Conservation (phyloP, 2,113 vertebrate species). For the Austrofundulus limnaeus region DNA sequence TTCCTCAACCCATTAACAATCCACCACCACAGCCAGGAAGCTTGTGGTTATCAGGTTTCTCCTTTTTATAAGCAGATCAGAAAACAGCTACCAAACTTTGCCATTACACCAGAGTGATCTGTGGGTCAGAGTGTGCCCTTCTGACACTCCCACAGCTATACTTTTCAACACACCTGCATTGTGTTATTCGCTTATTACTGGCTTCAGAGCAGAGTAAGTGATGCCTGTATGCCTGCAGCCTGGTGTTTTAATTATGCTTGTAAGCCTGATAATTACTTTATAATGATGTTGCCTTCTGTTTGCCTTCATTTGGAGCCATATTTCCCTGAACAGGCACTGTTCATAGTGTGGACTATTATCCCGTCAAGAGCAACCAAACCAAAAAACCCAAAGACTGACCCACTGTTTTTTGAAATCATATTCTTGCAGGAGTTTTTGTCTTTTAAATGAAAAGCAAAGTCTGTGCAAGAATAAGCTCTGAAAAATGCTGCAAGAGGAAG, state of each 20-base stretch:
- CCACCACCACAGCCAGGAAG: slow-evolving; percentile 48
- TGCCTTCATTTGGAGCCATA: slow-evolving; percentile 7
- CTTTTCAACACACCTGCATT: background rate
- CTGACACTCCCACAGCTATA: background rate
- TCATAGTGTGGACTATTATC: slow-evolving; percentile 20
- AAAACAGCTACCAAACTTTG: slow-evolving; percentile 49
- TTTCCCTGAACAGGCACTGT: slow-evolving; percentile 26
- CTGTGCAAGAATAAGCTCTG: background rate
- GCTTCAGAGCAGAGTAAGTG: slow-evolving; percentile 14
- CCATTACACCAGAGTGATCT: slow-evolving; percentile 29
- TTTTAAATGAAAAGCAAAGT: background rate
- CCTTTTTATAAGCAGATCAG: slow-evolving; percentile 39
- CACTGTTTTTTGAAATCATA: background rate
- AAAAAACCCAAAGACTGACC: slow-evolving; percentile 10
- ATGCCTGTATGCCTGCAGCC: slow-evolving; percentile 26
- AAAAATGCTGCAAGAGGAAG: background rate
- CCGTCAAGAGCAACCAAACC: background rate
- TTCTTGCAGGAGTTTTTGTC: background rate
- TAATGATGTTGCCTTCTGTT: slow-evolving; percentile 41
- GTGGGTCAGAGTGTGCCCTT: slow-evolving; percentile 12
- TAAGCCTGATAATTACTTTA: slow-evolving; percentile 44
- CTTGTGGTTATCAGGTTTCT: slow-evolving; percentile 58
- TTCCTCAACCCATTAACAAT: slow-evolving; percentile 60
- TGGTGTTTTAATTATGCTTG: slow-evolving; percentile 35
- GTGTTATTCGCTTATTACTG: slow-evolving; percentile 4